Conservation (phyloP, 2,797 vertebrate genomes). For the Platalea minor region DNA sequence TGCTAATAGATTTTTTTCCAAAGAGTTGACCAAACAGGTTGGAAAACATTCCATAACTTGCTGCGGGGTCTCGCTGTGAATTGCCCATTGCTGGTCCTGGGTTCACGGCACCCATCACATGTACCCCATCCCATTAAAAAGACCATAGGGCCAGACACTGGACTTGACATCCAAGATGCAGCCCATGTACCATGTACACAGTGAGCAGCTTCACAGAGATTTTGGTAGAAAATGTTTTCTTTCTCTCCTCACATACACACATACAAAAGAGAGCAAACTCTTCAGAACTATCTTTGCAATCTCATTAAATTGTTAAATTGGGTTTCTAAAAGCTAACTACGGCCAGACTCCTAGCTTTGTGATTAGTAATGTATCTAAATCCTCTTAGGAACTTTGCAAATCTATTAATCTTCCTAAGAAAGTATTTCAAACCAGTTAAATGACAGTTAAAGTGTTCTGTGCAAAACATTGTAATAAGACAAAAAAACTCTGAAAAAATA, state of each 20-base stretch:
- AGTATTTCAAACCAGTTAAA: background rate
- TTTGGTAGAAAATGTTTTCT: background rate
- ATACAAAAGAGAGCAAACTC: background rate
- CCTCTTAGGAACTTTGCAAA: constrained; percentile 15
- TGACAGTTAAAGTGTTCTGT: background rate
- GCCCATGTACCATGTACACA: background rate
- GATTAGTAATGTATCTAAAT: constrained; percentile 11
- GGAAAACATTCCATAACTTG: background rate
- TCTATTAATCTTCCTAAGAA: constrained; percentile 23
- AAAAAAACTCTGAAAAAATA: background rate
- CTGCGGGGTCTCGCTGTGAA: background rate
- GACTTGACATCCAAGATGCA: background rate
- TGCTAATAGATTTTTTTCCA: rapidly evolving
- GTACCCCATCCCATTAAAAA: background rate
- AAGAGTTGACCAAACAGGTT: background rate
- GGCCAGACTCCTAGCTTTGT: background rate
- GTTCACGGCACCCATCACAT: background rate
- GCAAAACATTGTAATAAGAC: background rate
- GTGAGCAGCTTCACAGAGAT: background rate
- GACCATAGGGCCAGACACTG: background rate
- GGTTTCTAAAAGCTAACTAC: background rate
- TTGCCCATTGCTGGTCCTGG: background rate
- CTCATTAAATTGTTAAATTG: background rate
- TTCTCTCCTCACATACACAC: background rate
- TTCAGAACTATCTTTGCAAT: background rate